Conservation (phyloP, 2,888 invertebrate species). For the Tetramorium bicarinatum region DNA sequence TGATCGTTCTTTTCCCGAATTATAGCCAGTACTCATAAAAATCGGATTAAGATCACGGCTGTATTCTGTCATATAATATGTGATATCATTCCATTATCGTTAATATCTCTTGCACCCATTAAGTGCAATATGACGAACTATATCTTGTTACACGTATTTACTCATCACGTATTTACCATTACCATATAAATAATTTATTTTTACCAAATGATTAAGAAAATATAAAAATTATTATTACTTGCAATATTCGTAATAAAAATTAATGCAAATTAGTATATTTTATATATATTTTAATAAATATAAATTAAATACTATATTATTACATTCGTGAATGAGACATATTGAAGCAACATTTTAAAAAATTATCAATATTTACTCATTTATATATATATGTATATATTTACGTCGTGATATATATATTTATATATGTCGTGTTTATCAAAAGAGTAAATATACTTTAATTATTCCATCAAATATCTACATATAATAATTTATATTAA, state of each 20-base stretch:
- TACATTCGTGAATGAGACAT: neutral
- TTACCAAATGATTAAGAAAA: neutral
- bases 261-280: neutral
- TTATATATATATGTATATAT: no score
- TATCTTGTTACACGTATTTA: neutral
- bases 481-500: neutral
- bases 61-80: neutral
- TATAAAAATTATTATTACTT: neutral
- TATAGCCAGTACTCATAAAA: conserved; percentile 61
- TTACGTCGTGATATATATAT: no score
- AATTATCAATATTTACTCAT: neutral
- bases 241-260: neutral
- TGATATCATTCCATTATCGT: neutral
- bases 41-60: conserved; percentile 36
- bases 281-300: neutral
- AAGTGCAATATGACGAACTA: neutral
- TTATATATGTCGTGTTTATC: neutral
- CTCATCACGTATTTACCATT: neutral
- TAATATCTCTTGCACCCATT: neutral
- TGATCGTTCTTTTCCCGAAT: conserved; percentile 75
- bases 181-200: neutral
- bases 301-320: neutral
- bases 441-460: neutral
- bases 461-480: neutral
- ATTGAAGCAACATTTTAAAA: neutral